Percentiles rank a stretch among this genome's conserved stretches.
Conservation (phyloP, 2,888 invertebrate genomes). For the Eupithecia inturbata region DNA sequence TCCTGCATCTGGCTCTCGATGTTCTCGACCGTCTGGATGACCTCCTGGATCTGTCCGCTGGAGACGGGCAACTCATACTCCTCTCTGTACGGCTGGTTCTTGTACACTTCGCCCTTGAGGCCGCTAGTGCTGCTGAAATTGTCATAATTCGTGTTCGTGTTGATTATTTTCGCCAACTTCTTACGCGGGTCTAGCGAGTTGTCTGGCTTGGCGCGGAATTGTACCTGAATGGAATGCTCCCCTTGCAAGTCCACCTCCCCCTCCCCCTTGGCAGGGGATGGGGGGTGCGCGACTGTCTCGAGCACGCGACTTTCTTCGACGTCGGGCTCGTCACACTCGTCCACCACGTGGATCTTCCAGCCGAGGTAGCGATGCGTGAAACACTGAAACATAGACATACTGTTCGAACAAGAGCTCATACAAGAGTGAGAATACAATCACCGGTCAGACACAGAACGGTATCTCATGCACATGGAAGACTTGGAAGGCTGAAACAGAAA, state of each 20-base stretch:
- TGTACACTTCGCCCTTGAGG: constrained; percentile 65
- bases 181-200: constrained; percentile 78
- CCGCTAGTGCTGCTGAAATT: constrained; percentile 78
- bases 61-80: constrained; percentile 79
- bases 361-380: constrained; percentile 96
- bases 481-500: constrained; percentile 83
- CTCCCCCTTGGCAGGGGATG: constrained; percentile 32
- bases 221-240: constrained; percentile 86
- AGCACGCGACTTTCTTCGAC: constrained; percentile 82
- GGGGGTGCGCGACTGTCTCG: constrained; percentile 65
- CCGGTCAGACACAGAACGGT: constrained; percentile 60
- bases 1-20: constrained; percentile 71
- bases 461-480: constrained; percentile 81
- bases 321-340: constrained; percentile 88
- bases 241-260: constrained; percentile 60
- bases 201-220: constrained; percentile 86
- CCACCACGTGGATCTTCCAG: constrained; percentile 96
- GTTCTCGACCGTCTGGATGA: constrained; percentile 74
- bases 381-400: constrained; percentile 85
- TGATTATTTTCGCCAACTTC: constrained; percentile 77
- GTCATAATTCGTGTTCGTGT: constrained; percentile 79
- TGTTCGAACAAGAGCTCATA: constrained; percentile 17
- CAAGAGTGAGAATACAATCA: constrained; percentile 51
- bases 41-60: constrained; percentile 73
- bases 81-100: constrained; percentile 56